phyloP scores from a whole-genome alignment of 1,140 invertebrate species.

The Antheraea pernyi region DNA sequence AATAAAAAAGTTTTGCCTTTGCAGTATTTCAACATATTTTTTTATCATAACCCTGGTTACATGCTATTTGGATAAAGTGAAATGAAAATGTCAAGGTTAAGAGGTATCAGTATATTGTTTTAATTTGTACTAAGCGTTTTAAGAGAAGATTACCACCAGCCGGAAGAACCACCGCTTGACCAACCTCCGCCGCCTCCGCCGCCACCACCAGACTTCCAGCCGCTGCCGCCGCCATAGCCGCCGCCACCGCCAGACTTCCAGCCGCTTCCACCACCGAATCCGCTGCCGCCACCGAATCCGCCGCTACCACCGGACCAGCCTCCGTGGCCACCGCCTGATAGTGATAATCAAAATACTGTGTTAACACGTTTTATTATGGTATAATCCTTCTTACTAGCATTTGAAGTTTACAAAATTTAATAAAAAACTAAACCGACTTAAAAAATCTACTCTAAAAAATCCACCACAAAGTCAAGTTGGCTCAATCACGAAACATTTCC shows the following conservation, averaged over 20 bases:
- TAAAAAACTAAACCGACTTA: too few relatives aligned
- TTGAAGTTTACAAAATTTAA: too few relatives aligned
- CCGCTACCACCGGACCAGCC: slow-evolving; percentile 37
- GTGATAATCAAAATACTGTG: not conserved
- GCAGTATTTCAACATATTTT: too few relatives aligned
- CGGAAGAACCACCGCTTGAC: slow-evolving; percentile 38
- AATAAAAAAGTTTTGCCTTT: too few relatives aligned
- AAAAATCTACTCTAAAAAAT: too few relatives aligned
- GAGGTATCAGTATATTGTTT: slow-evolving; percentile 50
- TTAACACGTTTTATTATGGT: not conserved
- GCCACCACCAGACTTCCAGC: slow-evolving; percentile 28
- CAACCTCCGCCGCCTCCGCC: slow-evolving; percentile 41
- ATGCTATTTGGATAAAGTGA: not conserved
- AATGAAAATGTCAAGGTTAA: slow-evolving; percentile 15
- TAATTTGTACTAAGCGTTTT: slow-evolving; percentile 30
- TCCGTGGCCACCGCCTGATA: slow-evolving; percentile 22
- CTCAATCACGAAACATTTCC: too few relatives aligned
- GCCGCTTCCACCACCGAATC: slow-evolving; percentile 26
- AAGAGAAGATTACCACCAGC: slow-evolving; percentile 51
- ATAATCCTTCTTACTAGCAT: too few relatives aligned
- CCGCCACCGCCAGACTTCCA: slow-evolving; percentile 21
- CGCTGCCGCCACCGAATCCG: slow-evolving; percentile 35
- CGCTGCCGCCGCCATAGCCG: slow-evolving; percentile 24
- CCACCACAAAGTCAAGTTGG: too few relatives aligned
- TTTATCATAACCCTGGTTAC: too few relatives aligned